A percentile compares a stretch with the other conserved stretches of the same genome.
These are phyloP conservation scores for Metaphire vulgaris DNA, from an alignment of 1,140 invertebrate species.

Conservation along the genomic window DNA sequence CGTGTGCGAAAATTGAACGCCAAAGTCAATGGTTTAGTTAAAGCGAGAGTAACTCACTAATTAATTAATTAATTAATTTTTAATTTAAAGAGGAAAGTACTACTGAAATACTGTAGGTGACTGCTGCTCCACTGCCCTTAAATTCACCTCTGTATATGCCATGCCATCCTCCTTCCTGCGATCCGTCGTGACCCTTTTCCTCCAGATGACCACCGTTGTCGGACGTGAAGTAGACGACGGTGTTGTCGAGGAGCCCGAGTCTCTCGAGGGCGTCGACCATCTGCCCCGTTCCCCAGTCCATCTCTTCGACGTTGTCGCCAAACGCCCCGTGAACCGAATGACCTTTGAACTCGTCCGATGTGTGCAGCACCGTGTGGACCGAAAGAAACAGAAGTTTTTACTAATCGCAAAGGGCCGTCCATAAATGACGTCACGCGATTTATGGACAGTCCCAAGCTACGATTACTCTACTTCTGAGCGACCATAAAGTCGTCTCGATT, in stretches of 20 bases:
- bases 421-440: too few relatives aligned
- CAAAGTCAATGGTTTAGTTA: too few relatives aligned
- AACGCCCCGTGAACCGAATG: slow-evolving; percentile 32
- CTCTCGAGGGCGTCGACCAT: slow-evolving; percentile 39
- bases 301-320: slow-evolving; percentile 49
- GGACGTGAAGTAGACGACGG: slow-evolving; percentile 51
- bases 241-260: slow-evolving; percentile 39
- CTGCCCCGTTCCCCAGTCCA: slow-evolving; percentile 45
- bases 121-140: background rate
- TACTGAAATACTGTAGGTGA: background rate
- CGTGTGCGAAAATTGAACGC: too few relatives aligned
- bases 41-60: background rate
- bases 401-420: too few relatives aligned
- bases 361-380: slow-evolving; percentile 19
- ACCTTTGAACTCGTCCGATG: slow-evolving; percentile 21
- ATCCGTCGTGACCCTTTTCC: slow-evolving; percentile 40
- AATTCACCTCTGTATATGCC: slow-evolving; percentile 42
- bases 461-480: background rate
- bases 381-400: background rate
- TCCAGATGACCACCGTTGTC: slow-evolving; percentile 54
- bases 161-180: slow-evolving; percentile 50
- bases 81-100: background rate
- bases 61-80: background rate
- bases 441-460: too few relatives aligned
- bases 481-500: background rate